phyloP scores from a whole-genome alignment of 2,888 invertebrate species.

The Branchellion lobata region DNA sequence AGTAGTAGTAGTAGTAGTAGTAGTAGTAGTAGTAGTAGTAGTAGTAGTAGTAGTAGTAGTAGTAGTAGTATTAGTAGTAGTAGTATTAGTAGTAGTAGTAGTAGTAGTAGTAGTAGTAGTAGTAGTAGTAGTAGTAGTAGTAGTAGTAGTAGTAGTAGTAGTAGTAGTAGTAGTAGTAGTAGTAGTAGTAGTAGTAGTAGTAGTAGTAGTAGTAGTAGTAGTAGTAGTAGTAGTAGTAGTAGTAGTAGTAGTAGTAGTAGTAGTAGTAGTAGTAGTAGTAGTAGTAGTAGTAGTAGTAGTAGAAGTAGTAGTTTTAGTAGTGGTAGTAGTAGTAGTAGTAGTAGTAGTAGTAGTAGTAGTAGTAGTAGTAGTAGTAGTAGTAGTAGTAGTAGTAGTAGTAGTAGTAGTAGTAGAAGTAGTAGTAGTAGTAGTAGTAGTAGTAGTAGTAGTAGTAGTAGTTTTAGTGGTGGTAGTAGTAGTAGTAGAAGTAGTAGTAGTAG shows the following conservation, averaged over 20 bases:
- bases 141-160: constrained; percentile 27
- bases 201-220: constrained; percentile 20
- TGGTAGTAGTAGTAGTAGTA: too few relatives aligned
- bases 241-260: neutral
- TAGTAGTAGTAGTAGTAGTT: constrained; percentile 29
- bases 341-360: constrained; percentile 25
- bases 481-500: too few relatives aligned
- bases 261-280: neutral
- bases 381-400: constrained; percentile 27
- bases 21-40: constrained; percentile 29
- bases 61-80: constrained; percentile 18
- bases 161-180: constrained; percentile 26
- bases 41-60: constrained; percentile 26
- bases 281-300: constrained; percentile 13
- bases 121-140: constrained; percentile 25
- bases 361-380: constrained; percentile 11
- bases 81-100: constrained; percentile 8
- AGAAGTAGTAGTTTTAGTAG: neutral
- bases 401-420: constrained; percentile 17
- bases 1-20: constrained; percentile 22
- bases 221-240: constrained; percentile 23
- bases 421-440: constrained; percentile 27
- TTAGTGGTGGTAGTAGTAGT: neutral
- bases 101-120: constrained; percentile 26
- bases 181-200: constrained; percentile 5